Percentiles rank a stretch among this genome's conserved stretches.
Evolutionary conservation across 2,888 invertebrate genomes (phyloP).

Genomic region (Xylophagus ater): DNA sequence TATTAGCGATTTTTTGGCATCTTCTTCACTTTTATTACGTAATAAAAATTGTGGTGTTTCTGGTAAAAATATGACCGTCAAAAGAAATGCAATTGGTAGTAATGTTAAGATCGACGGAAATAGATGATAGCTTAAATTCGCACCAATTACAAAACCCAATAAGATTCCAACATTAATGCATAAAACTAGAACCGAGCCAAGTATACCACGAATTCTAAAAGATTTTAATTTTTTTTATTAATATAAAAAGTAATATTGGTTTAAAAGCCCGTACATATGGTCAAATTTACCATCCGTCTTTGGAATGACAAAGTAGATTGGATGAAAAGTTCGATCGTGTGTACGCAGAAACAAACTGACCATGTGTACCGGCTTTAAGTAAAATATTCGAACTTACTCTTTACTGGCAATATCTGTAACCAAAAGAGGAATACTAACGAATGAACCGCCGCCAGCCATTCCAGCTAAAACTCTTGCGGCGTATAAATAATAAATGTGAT

Average conservation of each 20-base stretch:
- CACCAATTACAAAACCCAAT: constrained; percentile 15
- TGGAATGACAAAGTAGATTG: neutral
- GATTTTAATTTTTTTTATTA: neutral
- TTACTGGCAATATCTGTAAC: constrained; percentile 35
- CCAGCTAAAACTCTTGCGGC: constrained; percentile 30
- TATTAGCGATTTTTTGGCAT: constrained; percentile 14
- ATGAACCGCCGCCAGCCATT: constrained; percentile 32
- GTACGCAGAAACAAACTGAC: no score
- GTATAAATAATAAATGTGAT: constrained; percentile 28
- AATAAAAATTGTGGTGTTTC: constrained; percentile 19
- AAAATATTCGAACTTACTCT: constrained; percentile 23
- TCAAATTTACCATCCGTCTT: neutral
- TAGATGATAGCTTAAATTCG: constrained; percentile 13
- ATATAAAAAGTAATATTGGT: neutral
- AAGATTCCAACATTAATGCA: constrained; percentile 15
- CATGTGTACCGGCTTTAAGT: neutral
- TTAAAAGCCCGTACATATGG: neutral
- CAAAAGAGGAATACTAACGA: constrained; percentile 30
- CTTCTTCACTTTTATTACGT: constrained; percentile 7
- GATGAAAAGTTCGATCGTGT: neutral
- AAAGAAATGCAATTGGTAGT: constrained; percentile 13
- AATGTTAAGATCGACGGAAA: constrained; percentile 14
- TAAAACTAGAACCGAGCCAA: constrained; percentile 15
- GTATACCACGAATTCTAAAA: constrained; percentile 16
- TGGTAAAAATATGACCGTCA: constrained; percentile 11